A percentile compares a stretch with the other conserved stretches of the same genome.
phyloP scores from a whole-genome alignment of 2,797 vertebrate species.

The Sebastes miniatus region DNA sequence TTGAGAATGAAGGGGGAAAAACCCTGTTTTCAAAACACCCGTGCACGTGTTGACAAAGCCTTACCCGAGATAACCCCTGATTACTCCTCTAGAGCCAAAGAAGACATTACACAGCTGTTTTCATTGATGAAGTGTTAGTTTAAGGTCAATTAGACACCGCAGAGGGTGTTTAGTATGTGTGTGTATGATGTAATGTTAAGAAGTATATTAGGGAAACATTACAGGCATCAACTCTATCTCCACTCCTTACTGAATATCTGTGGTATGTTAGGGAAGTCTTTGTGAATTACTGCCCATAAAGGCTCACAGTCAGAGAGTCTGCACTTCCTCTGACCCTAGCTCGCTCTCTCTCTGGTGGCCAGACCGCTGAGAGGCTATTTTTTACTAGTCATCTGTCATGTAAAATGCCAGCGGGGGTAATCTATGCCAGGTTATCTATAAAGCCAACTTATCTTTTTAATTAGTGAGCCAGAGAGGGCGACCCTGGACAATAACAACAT shows the following conservation, averaged over 20 bases:
- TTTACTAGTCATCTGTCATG: constrained; percentile 68
- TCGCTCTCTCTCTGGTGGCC: constrained; percentile 60
- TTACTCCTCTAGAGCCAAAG: not conserved
- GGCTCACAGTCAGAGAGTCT: constrained; percentile 59
- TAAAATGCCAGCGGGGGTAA: constrained; percentile 64
- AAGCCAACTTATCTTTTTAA: constrained; percentile 74
- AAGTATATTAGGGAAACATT: not conserved
- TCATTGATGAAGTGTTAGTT: not conserved
- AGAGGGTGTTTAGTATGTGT: not conserved
- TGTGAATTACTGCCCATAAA: constrained; percentile 61
- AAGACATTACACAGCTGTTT: not conserved
- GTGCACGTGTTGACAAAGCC: too few relatives aligned
- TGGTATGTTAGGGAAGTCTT: constrained; percentile 27
- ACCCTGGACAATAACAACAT: constrained; percentile 62
- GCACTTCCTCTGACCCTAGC: constrained; percentile 69
- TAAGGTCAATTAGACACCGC: not conserved
- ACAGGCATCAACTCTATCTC: not conserved
- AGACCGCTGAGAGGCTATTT: constrained; percentile 62
- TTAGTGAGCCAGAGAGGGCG: constrained; percentile 56
- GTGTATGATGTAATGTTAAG: not conserved
- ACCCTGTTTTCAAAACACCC: too few relatives aligned
- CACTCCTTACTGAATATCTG: constrained; percentile 31
- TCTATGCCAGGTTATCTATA: constrained; percentile 71
- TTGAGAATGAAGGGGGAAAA: too few relatives aligned
- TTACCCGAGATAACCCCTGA: not conserved